Evolutionary conservation across 2,797 vertebrate genomes (phyloP), one percentile per base, ranked within the genome.

Genomic region (Sebastes melanostomus): DNA sequence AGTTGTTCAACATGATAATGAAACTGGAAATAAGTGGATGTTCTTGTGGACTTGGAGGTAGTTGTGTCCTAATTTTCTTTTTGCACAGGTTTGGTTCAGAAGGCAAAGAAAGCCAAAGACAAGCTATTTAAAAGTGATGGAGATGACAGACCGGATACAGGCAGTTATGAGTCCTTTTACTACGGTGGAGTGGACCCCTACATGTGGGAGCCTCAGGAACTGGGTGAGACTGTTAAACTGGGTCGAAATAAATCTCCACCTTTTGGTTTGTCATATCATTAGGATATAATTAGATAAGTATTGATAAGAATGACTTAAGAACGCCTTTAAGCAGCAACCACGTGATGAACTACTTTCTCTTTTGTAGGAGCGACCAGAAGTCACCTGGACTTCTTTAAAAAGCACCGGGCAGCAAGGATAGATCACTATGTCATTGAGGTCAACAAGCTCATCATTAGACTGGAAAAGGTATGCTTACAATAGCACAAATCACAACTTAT

Each of bases 121-220:
- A 99, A 97, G 90, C 84, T 99, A 27, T 86, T 99, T 91, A 99
- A 97, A 89, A 94, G 93, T 56, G 98, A 98, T 69, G 97, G 97
- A 75, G 97, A 97, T 3, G 98, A 98, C 66, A 95, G 97, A 81
- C 84, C 83, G 0, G 97, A 98, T 13, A 94, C 96, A 0, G 97
- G 96, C 60, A 95, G 93, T 78, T 98, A 98, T 0, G 98, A 99
- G 76, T 97, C 97, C 1, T 98, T 97, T 92, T 98, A 97, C 92
- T 98, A 98, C 62, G 98, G 98, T 14, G 98, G 98, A 77, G 96
- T 99, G 30, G 98, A 99, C 89, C 98, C 98, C 0, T 98, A 96
- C 80, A 98, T 99, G 98, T 99, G 98, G 98, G 98, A 99, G 82
- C 98, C 98, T 62, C 98, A 99, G 90, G 98, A 99, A 90, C 94